A percentile compares a stretch with the other conserved stretches of the same genome.
Evolutionary conservation across 2,888 invertebrate species (phyloP).

Genomic region (Dichetophora obliterata): DNA sequence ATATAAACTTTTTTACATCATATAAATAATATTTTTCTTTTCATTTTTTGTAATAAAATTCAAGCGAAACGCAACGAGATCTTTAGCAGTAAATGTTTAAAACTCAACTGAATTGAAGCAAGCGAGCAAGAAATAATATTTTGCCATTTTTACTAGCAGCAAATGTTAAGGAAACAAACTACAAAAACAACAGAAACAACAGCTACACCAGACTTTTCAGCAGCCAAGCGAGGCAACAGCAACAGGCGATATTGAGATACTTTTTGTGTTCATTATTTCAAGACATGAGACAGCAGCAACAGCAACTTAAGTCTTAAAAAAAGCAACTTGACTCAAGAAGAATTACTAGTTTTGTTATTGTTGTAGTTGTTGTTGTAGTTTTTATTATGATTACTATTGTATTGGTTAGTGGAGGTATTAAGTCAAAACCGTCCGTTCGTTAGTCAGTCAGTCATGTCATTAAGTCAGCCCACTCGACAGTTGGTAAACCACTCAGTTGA

Average conservation of each 20-base stretch:
- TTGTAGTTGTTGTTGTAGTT: neutral
- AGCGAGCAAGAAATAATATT: slow-evolving; percentile 54
- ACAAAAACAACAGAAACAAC: slow-evolving; percentile 48
- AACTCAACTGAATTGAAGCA: slow-evolving; percentile 62
- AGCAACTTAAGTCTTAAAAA: neutral
- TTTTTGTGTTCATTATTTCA: no score
- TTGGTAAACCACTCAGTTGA: neutral
- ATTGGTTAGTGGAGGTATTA: slow-evolving; percentile 5
- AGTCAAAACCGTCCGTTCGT: slow-evolving; percentile 12
- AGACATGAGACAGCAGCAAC: neutral
- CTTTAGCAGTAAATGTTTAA: slow-evolving; percentile 65
- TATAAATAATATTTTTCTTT: slow-evolving; percentile 28
- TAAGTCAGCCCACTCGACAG: slow-evolving; percentile 3
- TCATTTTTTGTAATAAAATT: slow-evolving; percentile 32
- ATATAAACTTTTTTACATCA: slow-evolving; percentile 13
- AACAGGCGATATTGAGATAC: slow-evolving; percentile 33
- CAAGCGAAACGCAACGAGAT: slow-evolving; percentile 56
- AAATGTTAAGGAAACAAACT: slow-evolving; percentile 22
- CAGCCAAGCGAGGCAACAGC: slow-evolving; percentile 36
- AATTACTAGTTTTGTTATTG: slow-evolving; percentile 12
- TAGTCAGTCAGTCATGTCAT: slow-evolving; percentile 14
- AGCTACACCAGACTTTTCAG: slow-evolving; percentile 41
- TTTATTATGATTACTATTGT: neutral
- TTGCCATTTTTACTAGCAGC: slow-evolving; percentile 48
- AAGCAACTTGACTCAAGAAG: slow-evolving; percentile 9